phyloP scores from a whole-genome alignment of 23 tunicate genomes.

The Phallusia fumigata region DNA sequence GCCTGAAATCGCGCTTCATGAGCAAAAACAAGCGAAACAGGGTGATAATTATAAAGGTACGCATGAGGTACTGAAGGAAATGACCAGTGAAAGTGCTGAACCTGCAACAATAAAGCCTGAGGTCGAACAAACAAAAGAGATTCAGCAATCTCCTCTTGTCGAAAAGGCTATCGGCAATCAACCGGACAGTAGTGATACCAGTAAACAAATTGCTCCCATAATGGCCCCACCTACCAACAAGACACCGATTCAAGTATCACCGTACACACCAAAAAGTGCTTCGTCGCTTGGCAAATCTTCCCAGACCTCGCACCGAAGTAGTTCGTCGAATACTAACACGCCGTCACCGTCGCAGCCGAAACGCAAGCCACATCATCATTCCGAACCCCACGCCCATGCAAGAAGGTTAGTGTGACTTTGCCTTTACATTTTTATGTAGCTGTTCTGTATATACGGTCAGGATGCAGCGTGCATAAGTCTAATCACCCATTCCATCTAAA shows the following conservation, averaged over 20 bases:
- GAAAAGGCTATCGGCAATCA: not conserved
- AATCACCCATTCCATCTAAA: no score
- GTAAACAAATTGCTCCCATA: not conserved
- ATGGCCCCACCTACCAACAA: not conserved
- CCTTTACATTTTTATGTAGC: no score
- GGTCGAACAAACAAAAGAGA: not conserved
- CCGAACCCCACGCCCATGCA: not conserved
- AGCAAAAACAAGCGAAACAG: no score
- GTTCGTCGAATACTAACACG: conserved; percentile 39
- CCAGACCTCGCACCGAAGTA: conserved; percentile 34
- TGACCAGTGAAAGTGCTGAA: not conserved
- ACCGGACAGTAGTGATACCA: not conserved
- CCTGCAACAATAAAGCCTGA: no score
- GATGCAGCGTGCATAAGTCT: no score
- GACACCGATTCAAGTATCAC: conserved; percentile 22
- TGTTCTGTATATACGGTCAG: no score
- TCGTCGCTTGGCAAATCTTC: conserved; percentile 29
- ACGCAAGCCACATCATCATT: not conserved
- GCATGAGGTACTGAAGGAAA: not conserved
- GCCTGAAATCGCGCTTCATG: not conserved
- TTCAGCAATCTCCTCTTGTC: not conserved
- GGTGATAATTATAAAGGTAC: not conserved
- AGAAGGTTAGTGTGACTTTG: not conserved
- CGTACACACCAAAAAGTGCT: conserved; percentile 54
- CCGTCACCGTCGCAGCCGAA: conserved; percentile 32